Conservation (phyloP, 2,797 vertebrate genomes). For the Lacerta viridis region DNA sequence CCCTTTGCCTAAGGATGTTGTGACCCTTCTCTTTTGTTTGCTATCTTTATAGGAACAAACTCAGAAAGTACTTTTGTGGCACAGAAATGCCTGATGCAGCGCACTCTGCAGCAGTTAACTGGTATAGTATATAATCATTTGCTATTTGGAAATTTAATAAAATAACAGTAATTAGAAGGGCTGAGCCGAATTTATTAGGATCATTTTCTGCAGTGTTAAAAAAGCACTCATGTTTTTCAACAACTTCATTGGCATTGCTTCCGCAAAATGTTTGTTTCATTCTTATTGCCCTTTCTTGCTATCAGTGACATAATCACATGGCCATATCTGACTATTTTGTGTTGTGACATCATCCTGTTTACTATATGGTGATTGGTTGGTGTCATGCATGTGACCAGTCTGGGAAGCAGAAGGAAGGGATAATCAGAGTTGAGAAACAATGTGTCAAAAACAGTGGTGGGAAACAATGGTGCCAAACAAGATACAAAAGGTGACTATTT, state of each 20-base stretch:
- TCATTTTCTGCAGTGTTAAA: neutral
- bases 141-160: constrained; percentile 47
- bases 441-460: neutral
- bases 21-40: constrained; percentile 45
- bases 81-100: constrained; percentile 31
- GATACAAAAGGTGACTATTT: neutral
- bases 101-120: constrained; percentile 23
- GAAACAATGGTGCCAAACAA: neutral
- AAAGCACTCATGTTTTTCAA: neutral
- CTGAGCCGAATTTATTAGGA: neutral
- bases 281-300: neutral
- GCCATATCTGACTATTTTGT: neutral
- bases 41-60: constrained; percentile 46
- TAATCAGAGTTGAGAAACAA: neutral
- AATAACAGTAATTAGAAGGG: constrained; percentile 18
- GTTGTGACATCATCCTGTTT: neutral
- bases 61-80: constrained; percentile 17
- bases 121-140: constrained; percentile 23
- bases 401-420: neutral
- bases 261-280: neutral
- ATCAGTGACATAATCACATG: neutral
- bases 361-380: neutral
- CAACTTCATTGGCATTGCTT: neutral
- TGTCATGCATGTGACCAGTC: neutral
- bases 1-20: constrained; percentile 2